Conservation (phyloP, 2,113 vertebrate species). For the Meles meles region DNA sequence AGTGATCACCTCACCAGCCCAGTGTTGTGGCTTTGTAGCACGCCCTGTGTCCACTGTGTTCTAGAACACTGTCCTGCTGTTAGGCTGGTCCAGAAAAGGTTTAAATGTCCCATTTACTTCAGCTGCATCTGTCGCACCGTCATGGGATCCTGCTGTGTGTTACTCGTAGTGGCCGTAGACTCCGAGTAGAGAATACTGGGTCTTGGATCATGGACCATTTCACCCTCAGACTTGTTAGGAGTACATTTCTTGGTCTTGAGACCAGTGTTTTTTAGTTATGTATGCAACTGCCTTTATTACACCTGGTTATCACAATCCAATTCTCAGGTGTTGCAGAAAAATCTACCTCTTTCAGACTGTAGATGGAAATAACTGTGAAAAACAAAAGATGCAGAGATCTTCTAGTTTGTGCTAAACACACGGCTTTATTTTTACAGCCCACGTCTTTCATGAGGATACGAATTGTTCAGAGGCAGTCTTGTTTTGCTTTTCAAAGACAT, state of each 20-base stretch:
- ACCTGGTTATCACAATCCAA: slow-evolving; percentile 88
- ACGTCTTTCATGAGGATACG: slow-evolving; percentile 83
- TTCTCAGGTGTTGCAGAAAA: slow-evolving; percentile 94
- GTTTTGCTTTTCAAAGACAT: slow-evolving; percentile 95
- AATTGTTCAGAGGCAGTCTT: slow-evolving; percentile 89
- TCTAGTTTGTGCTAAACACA: slow-evolving; percentile 88
- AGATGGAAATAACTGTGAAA: slow-evolving; percentile 93
- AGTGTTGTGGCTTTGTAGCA: slow-evolving; percentile 67
- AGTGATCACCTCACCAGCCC: slow-evolving; percentile 44
- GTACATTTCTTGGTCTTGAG: slow-evolving; percentile 64
- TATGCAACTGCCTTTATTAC: slow-evolving; percentile 78
- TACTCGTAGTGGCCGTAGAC: slow-evolving; percentile 66
- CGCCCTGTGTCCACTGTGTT: slow-evolving; percentile 9
- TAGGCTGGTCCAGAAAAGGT: slow-evolving; percentile 45
- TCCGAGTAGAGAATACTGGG: slow-evolving; percentile 45
- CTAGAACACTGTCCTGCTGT: slow-evolving; percentile 65
- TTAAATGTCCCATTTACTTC: slow-evolving; percentile 43
- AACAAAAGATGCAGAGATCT: slow-evolving; percentile 85
- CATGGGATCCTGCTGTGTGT: slow-evolving; percentile 40
- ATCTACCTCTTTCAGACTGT: slow-evolving; percentile 96
- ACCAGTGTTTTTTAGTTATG: slow-evolving; percentile 64
- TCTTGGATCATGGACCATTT: slow-evolving; percentile 70
- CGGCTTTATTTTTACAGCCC: slow-evolving; percentile 91
- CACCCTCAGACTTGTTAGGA: slow-evolving; percentile 65
- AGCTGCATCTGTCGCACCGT: slow-evolving; percentile 73